These are phyloP conservation scores for Rhipidura dahli DNA, from an alignment of 2,113 vertebrate genomes.

Conservation along the genomic window DNA sequence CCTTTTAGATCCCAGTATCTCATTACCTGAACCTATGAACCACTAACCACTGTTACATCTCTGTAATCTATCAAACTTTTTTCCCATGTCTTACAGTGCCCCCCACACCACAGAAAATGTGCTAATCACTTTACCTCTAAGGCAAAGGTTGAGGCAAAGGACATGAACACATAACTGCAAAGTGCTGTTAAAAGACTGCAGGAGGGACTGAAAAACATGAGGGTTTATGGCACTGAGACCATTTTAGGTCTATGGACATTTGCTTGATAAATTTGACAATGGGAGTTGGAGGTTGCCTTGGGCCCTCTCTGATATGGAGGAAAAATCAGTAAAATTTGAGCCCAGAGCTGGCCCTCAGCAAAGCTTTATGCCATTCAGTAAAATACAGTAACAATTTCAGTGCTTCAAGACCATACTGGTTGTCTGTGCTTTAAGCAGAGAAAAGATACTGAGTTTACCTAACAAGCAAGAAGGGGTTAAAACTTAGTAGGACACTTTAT, in stretches of 20 bases:
- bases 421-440: not conserved
- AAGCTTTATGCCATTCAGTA: not conserved
- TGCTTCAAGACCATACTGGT: not conserved
- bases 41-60: accelerated
- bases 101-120: not conserved
- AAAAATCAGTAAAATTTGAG: not conserved
- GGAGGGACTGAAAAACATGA: not conserved
- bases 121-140: not conserved
- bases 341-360: not conserved
- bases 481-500: not conserved
- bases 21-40: not conserved
- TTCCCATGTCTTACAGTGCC: not conserved
- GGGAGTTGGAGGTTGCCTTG: not conserved
- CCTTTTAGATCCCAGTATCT: not conserved
- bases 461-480: slow-evolving; percentile 23
- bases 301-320: not conserved
- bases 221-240: not conserved
- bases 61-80: not conserved
- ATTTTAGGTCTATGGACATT: not conserved
- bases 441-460: not conserved
- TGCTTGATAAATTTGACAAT: not conserved
- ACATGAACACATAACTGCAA: not conserved
- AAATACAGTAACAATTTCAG: not conserved
- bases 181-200: too few relatives aligned
- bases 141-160: not conserved